Conservation (phyloP, 2,888 invertebrate species). For the Heliconius ethilla region DNA sequence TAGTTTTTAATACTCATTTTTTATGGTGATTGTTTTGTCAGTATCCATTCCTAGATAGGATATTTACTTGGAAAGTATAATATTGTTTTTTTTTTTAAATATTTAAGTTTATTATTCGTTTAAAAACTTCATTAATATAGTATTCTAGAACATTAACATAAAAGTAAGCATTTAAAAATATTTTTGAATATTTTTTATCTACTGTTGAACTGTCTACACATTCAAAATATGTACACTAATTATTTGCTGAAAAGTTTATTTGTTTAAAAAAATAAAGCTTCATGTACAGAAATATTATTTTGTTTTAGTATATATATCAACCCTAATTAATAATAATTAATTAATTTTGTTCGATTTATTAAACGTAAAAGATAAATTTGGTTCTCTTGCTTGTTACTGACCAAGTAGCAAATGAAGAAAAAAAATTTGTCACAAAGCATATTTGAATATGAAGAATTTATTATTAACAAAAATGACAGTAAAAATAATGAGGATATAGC, state of each 20-base stretch:
- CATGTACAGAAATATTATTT: conserved; percentile 47
- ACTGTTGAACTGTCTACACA: conserved; percentile 23
- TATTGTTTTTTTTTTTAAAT: conserved; percentile 16
- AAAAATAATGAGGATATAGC: no score
- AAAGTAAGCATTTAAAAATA: conserved; percentile 23
- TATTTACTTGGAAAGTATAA: conserved; percentile 24
- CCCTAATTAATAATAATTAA: not conserved
- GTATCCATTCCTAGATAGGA: no score
- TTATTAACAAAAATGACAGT: no score
- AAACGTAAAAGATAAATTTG: no score
- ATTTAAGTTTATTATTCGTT: conserved; percentile 23
- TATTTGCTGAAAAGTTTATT: conserved; percentile 47
- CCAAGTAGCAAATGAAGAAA: no score
- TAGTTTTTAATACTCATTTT: no score
- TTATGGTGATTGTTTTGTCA: no score
- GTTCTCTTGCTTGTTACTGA: no score
- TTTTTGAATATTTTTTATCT: conserved; percentile 26
- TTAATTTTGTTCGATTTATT: no score
- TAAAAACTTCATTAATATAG: conserved; percentile 21
- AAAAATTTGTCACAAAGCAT: no score
- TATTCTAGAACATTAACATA: conserved; percentile 16
- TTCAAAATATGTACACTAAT: conserved; percentile 19
- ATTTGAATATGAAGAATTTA: no score
- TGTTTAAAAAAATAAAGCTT: conserved; percentile 53
- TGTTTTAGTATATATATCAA: conserved; percentile 24